A percentile compares a stretch with the other conserved stretches of the same genome.
These are phyloP conservation scores for Ericerus pela DNA, from an alignment of 1,140 invertebrate genomes.

Conservation along the genomic window DNA sequence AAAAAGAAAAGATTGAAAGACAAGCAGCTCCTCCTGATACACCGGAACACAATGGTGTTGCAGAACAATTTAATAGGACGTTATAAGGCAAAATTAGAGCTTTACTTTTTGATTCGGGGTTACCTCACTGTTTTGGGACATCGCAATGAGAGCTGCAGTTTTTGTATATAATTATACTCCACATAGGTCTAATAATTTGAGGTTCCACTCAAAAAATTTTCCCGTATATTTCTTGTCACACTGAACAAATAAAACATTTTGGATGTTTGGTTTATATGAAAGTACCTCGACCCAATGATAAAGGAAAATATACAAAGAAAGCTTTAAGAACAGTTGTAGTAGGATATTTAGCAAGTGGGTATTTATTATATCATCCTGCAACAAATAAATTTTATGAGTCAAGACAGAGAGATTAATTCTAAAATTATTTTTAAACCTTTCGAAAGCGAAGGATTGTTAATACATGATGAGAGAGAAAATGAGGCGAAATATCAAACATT, in stretches of 20 bases:
- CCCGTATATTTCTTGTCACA: too few species aligned
- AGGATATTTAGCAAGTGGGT: neutral
- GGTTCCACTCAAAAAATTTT: too few species aligned
- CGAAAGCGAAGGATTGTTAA: neutral
- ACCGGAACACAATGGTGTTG: conserved; percentile 33
- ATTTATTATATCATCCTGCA: neutral
- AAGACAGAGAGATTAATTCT: neutral
- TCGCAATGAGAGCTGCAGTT: conserved; percentile 24
- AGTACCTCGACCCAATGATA: neutral
- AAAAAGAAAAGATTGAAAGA: conserved; percentile 4
- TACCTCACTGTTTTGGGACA: conserved; percentile 29
- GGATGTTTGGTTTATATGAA: neutral
- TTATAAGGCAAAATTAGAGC: conserved; percentile 28
- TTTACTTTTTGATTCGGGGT: conserved; percentile 29
- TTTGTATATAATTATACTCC: conserved; percentile 22
- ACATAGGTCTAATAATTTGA: neutral
- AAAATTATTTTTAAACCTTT: neutral
- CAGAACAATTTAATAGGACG: conserved; percentile 31
- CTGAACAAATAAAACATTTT: neutral
- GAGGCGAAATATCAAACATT: neutral
- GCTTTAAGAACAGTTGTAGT: neutral
- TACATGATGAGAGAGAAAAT: neutral
- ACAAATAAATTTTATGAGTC: neutral
- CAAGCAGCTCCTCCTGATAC: conserved; percentile 22
- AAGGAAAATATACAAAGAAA: neutral